Evolutionary conservation across 2,113 vertebrate genomes (phyloP), one percentile per base, ranked within the genome.

Genomic region (Tursiops truncatus): DNA sequence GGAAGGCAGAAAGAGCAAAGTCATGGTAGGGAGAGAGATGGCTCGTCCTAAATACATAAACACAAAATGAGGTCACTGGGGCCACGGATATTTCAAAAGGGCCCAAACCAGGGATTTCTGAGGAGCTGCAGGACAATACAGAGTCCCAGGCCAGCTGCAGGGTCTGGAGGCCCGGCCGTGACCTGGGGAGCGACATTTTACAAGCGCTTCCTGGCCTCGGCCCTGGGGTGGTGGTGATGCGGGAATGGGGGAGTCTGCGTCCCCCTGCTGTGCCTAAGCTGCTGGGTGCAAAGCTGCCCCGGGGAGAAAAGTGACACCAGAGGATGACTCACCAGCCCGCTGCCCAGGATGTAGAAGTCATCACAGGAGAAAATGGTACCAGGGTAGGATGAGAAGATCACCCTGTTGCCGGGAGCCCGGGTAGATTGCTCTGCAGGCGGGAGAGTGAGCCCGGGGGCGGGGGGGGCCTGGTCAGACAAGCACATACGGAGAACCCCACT

Each of bases 281-380:
- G 23, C 89, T 5, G 31, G 3, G 25, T 11, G 28, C 25, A 14
- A 31, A 12, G 31, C 21, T 17, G 1, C 67, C 76, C 70, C 6
- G 31, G 13, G 15, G 25, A 17, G 6, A 8, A 21, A 4, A n/a
- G 83, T 1, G 50, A 26, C 41, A 36, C 0, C 8, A 28, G 17
- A 41, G 20, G 9, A 63, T n/a, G 41, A 98, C 99, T 99, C 97
- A 99, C 99, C 99, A 99, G 98, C n/a, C 99, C 99, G 0, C 99
- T 99, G 97, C 99, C 99, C 63, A 99, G 98, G 93, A 99, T 98
- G 96, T 99, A 99, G 98, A 99, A 99, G 98, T 99, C 99, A 62
- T 99, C 99, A 2, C 99, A 98, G 1, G 99, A 99, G 97, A 99
- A 99, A 94, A 99, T 99, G 33, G 99, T 98, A 81, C 99, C 99